A percentile compares a stretch with the other conserved stretches of the same genome.
Conservation (phyloP, 2,888 invertebrate genomes). For the Cosmopolites sordidus region DNA sequence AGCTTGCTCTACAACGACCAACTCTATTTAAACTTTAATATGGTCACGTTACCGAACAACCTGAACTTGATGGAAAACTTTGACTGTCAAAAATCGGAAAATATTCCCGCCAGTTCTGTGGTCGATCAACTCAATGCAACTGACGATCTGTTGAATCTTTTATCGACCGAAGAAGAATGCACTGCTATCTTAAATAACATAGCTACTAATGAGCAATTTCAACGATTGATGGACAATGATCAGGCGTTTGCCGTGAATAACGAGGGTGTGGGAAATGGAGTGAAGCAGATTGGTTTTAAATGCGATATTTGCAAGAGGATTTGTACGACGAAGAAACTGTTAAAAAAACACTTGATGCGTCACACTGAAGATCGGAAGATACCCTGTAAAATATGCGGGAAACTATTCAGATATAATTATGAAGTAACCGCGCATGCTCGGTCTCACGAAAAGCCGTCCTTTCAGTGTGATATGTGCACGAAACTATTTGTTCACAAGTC, state of each 20-base stretch:
- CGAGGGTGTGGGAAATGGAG: constrained; percentile 10
- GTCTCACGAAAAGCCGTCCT: constrained; percentile 55
- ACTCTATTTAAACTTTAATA: constrained; percentile 35
- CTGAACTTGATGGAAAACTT: constrained; percentile 35
- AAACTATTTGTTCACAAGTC: constrained; percentile 59
- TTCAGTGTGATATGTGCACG: constrained; percentile 57
- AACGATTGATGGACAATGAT: constrained; percentile 38
- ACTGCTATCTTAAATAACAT: constrained; percentile 44
- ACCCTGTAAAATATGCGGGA: constrained; percentile 42
- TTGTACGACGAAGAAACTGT: constrained; percentile 40
- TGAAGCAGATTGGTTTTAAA: constrained; percentile 30
- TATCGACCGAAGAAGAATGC: constrained; percentile 44
- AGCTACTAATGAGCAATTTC: constrained; percentile 43
- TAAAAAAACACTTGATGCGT: constrained; percentile 42
- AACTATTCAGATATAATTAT: constrained; percentile 41
- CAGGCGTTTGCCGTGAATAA: constrained; percentile 19
- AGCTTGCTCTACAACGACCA: constrained; percentile 34
- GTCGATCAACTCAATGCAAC: constrained; percentile 43
- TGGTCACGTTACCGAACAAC: constrained; percentile 27
- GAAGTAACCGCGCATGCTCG: constrained; percentile 50
- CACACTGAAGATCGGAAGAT: constrained; percentile 40
- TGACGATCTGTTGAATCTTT: constrained; percentile 43
- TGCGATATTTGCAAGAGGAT: constrained; percentile 41
- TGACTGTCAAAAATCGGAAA: constrained; percentile 34
- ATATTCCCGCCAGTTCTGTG: constrained; percentile 36